Evolutionary conservation across 2,113 vertebrate genomes (phyloP), one percentile per base, ranked within the genome.

Genomic region (Megaleporinus macrocephalus): DNA sequence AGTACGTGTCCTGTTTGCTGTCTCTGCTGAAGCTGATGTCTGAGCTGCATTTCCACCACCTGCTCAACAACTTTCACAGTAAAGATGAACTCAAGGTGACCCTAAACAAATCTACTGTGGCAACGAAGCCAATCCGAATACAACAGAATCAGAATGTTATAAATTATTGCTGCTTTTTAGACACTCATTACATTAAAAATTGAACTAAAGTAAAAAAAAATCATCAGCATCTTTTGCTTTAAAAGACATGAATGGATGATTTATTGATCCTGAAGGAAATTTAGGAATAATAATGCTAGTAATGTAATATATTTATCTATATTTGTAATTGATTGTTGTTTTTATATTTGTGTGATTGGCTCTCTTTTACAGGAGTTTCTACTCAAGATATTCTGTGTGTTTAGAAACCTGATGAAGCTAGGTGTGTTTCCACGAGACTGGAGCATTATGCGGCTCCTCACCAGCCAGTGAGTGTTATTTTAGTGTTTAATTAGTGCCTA

Each of bases 11-110:
- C 86, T 99, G 98, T 90, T 96, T 99, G 83, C 92, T 99, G 84
- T 99, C 98, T 55, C 91, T 99, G 71, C 96, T 99, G 66, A 96
- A 97, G 75, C 97, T 98, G 93, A 99, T 99, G 98, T 97, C 96
- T 12, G 97, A 99, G 79, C 94, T 96, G 88, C 98, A 99, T 91
- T 99, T 96, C 88, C 98, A 98, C 63, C 97, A 95, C 88, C 93
- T 99, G 83, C 89, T 99, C 89, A 97, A 99, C 79, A 98, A 97
- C 93, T 99, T 99, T 81, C 97, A 98, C 94, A 99, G 97, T 95
- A 99, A 98, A 87, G 98, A 99, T 86, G 97, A 98, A 81, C 93
- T 99, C 24, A 99, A 99, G 97, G 98, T 99, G 92, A 63, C 12
- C 15, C 36, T 9, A 68, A 69, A 30, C 33, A 18, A 16, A 33